These are phyloP conservation scores for Scaptomyza tumidula DNA, from an alignment of 2,888 invertebrate species.

Conservation along the genomic window DNA sequence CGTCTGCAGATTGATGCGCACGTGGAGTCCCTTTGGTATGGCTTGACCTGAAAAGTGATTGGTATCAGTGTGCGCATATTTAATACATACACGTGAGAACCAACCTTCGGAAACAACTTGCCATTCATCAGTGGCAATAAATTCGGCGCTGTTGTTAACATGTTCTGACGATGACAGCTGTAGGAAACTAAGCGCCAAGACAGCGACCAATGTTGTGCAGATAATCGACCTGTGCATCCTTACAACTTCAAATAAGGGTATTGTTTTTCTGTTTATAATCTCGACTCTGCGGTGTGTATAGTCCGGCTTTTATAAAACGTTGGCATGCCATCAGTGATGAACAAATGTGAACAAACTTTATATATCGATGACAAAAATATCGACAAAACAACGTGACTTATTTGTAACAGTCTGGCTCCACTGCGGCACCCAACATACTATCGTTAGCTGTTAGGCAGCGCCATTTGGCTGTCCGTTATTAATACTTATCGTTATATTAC, in stretches of 20 bases:
- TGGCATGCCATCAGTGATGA: slow-evolving; percentile 12
- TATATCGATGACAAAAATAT: slow-evolving; percentile 13
- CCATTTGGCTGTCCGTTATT: background rate
- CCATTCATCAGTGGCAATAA: slow-evolving; percentile 88
- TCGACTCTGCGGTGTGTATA: background rate
- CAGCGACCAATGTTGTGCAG: background rate
- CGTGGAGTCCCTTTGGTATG: slow-evolving; percentile 90
- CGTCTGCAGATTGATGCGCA: slow-evolving; percentile 90
- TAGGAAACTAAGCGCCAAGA: slow-evolving; percentile 22
- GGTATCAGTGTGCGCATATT: slow-evolving; percentile 3
- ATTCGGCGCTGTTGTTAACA: slow-evolving; percentile 73
- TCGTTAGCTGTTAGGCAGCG: slow-evolving; percentile 10
- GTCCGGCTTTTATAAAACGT: slow-evolving; percentile 39
- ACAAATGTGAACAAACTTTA: background rate
- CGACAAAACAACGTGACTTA: background rate
- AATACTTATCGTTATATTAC: background rate
- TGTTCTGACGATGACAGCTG: slow-evolving; percentile 18
- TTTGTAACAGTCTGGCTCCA: background rate
- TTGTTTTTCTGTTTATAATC: background rate
- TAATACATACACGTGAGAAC: slow-evolving; percentile 28
- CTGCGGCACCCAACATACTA: background rate
- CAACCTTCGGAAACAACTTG: slow-evolving; percentile 87
- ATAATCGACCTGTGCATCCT: slow-evolving; percentile 21
- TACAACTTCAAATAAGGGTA: background rate
- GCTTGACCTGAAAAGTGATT: slow-evolving; percentile 87